These are phyloP conservation scores for Temnothorax rugatulus DNA, from an alignment of 2,888 invertebrate genomes.

Conservation along the genomic window DNA sequence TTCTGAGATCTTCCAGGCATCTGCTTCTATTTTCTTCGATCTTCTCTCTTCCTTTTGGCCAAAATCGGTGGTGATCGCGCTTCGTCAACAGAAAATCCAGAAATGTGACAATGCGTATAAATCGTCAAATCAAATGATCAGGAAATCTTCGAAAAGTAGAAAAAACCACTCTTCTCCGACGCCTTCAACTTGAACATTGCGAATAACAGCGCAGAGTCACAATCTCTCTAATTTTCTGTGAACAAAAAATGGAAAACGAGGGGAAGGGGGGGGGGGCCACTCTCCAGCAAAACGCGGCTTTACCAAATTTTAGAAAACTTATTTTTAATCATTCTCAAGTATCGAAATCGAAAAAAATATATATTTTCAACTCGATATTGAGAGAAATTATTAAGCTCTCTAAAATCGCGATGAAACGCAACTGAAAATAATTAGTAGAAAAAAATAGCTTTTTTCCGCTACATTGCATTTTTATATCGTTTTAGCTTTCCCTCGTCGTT, in stretches of 20 bases:
- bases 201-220: conserved; percentile 5
- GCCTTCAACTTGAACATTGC: conserved; percentile 1
- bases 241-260: neutral
- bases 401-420: neutral
- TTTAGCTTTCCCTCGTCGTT: neutral
- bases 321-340: neutral
- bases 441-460: neutral
- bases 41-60: conserved; percentile 40
- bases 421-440: neutral
- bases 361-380: neutral
- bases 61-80: neutral
- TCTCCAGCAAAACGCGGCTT: neutral
- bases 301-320: neutral
- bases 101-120: neutral
- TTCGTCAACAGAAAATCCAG: neutral
- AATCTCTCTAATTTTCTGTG: neutral
- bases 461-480: neutral
- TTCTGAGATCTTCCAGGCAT: neutral
- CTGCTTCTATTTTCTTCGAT: conserved; percentile 46
- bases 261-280: neutral
- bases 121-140: conserved; percentile 1
- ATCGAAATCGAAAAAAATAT: neutral
- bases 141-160: neutral
- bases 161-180: neutral
- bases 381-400: neutral